Base-by-base conservation (phyloP, 2,113 vertebrate genomes). In the Rhinolophus ferrumequinum region DNA sequence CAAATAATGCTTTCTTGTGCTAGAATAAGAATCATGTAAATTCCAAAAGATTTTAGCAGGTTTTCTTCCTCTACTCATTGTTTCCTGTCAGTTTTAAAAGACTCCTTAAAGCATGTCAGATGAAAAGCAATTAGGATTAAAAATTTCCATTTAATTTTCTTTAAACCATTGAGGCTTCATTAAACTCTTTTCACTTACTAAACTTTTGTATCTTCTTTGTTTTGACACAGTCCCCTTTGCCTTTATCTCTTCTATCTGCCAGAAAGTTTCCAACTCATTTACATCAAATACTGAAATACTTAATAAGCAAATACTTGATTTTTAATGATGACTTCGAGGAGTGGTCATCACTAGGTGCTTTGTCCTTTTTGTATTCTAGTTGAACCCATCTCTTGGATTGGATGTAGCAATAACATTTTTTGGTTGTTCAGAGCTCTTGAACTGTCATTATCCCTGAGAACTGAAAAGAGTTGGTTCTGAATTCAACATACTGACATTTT, bases 1-100 rank as follows among this genome's bases (percentile, higher is more conserved):
- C 99, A 99, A 99, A 99, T 99, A 99, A 99, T 97, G 98, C 99
- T 99, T 99, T 98, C 98, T 98, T 99, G 98, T 98, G 98, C 98
- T 99, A 99, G 99, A 98, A 98, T 99, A 98, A 99, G 98, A 99
- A 98, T 98, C 96, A 98, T 99, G 98, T 99, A 99, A 98, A 99
- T 99, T 99, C 98, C 98, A 41, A 98, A 98, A 99, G 98, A 98
- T 98, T 99, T 99, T 99, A 98, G 98, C 98, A 98, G 98, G 94
- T 98, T 98, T 98, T 98, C 98, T 98, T 98, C 98, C 98, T 98
- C 98, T 97, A 83, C 98, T 98, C 98, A 97, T 98, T 98, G 98
- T 98, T 96, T 95, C 98, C 97, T 98, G 98, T 98, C 97, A 98
- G 98, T 98, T 99, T 99, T 89, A 97, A 97, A 97, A 90, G 92